Evolutionary conservation across 1,140 invertebrate genomes (phyloP).

Genomic region (Augochlora pura): DNA sequence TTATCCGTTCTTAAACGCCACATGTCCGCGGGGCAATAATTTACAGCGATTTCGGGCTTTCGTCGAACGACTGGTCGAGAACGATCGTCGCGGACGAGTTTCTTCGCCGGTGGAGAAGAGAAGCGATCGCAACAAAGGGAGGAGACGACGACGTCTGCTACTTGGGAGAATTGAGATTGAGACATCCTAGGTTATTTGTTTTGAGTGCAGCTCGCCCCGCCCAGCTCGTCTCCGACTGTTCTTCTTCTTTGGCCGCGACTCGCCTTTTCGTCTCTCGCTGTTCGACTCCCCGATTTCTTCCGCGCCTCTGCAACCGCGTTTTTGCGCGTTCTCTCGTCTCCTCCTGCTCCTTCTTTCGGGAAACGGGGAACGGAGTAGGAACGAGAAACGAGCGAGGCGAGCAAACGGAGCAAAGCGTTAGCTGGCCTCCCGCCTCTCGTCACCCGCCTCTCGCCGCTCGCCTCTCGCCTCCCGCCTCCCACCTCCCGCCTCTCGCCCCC

Average conservation of each 20-base stretch:
- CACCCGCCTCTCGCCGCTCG: not conserved
- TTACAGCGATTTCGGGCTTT: constrained; percentile 67
- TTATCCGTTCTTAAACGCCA: constrained; percentile 69
- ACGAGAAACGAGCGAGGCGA: not conserved
- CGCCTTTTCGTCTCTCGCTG: constrained; percentile 13
- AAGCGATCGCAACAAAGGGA: constrained; percentile 38
- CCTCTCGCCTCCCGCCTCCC: not conserved
- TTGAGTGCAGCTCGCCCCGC: constrained; percentile 69
- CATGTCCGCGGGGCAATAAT: constrained; percentile 66
- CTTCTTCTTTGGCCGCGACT: constrained; percentile 35
- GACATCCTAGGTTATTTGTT: constrained; percentile 74
- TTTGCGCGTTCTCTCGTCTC: constrained; percentile 9
- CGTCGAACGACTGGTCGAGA: constrained; percentile 22
- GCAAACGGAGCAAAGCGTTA: constrained; percentile 14
- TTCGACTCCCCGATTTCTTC: not conserved
- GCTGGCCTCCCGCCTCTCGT: not conserved
- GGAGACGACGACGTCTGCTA: constrained; percentile 50
- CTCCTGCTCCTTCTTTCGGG: not conserved
- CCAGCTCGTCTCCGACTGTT: constrained; percentile 62
- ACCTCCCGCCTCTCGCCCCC: not conserved
- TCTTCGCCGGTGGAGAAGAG: constrained; percentile 14
- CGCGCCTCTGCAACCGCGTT: constrained; percentile 27
- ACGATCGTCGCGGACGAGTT: constrained; percentile 1
- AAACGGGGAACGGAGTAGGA: constrained; percentile 1
- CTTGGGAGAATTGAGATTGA: constrained; percentile 73